Base-by-base conservation (phyloP, 2,888 invertebrate species). In the Eilema griseolum region DNA sequence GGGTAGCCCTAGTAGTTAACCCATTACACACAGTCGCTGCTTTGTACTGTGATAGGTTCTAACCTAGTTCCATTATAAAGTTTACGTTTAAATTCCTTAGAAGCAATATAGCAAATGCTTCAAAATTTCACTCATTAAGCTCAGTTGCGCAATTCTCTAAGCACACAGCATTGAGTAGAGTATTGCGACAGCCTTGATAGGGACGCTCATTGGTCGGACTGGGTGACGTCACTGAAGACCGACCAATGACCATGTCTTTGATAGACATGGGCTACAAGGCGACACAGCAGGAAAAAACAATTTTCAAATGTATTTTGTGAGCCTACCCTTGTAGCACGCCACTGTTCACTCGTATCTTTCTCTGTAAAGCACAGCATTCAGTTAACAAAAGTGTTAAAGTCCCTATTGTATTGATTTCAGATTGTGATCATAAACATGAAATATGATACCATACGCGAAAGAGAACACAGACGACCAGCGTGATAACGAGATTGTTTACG, bases 381-480 rank as follows among this genome's bases (percentile, higher is more conserved):
- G 23, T 64, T 3, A 33, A 33, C 4, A 33, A 7, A 7, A 8
- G 4, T 33, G 8, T 33, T 33, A 7, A 8, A 33, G 8, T 8
- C 8, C 31, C 31, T 33, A 7, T 8, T 33, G 1, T 33, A 37
- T 37, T 41, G 16, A 78, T 81, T 79, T 72, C 73, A 83, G 83
- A 41, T 72, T 67, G 46, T 69, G 56, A 59, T 31, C 16, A 52
- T 11, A 74, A 77, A 63, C 57, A 80, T 81, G 74, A 77, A 85
- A 79, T 52, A 93, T 93, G 93, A 84, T 92, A 80, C 92, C 92
- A n/a, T 86, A 90, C 75, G 87, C 84, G 12, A 83, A 86, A n/a
- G 87, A 86, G 16, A 74, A 75, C n/a, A 85, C 82, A 56, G 83
- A 84, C 46, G 85, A 85, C 5, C 75, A 82, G n/a, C 87, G 88